phyloP scores from a whole-genome alignment of 2,113 vertebrate genomes.

The Bolborhynchus lineola region DNA sequence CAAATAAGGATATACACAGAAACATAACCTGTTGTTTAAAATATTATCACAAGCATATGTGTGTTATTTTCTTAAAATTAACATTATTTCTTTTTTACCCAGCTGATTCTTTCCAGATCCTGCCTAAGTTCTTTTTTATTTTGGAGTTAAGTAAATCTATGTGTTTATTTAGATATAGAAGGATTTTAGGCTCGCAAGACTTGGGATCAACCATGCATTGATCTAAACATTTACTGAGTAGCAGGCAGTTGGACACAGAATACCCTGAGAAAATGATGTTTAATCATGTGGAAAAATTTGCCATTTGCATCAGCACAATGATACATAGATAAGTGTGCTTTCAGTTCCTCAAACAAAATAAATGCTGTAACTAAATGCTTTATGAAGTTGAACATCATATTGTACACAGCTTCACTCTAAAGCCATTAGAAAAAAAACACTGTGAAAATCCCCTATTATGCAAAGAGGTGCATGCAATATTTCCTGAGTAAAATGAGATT shows the following conservation, averaged over 20 bases:
- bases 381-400: conserved; percentile 73
- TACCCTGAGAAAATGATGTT: conserved; percentile 75
- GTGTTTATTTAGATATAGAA: conserved; percentile 35
- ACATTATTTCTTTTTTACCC: not conserved
- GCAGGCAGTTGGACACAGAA: conserved; percentile 54
- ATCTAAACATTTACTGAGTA: conserved; percentile 57
- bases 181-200: conserved; percentile 20
- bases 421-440: conserved; percentile 63
- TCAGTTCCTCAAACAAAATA: conserved; percentile 78
- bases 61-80: not conserved
- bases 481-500: conserved; percentile 65
- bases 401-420: conserved; percentile 52
- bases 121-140: not conserved
- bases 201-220: conserved; percentile 1
- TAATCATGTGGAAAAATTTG: conserved; percentile 75
- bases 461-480: conserved; percentile 61
- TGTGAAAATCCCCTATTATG: conserved; percentile 67
- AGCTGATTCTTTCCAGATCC: conserved; percentile 41
- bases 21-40: not conserved
- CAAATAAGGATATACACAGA: not conserved
- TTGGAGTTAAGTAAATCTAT: not conserved
- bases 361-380: conserved; percentile 65
- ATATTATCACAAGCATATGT: not conserved
- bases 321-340: conserved; percentile 74
- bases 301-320: conserved; percentile 79